These are phyloP conservation scores for Brachionichthys hirsutus DNA, from an alignment of 2,113 vertebrate species.

Conservation along the genomic window DNA sequence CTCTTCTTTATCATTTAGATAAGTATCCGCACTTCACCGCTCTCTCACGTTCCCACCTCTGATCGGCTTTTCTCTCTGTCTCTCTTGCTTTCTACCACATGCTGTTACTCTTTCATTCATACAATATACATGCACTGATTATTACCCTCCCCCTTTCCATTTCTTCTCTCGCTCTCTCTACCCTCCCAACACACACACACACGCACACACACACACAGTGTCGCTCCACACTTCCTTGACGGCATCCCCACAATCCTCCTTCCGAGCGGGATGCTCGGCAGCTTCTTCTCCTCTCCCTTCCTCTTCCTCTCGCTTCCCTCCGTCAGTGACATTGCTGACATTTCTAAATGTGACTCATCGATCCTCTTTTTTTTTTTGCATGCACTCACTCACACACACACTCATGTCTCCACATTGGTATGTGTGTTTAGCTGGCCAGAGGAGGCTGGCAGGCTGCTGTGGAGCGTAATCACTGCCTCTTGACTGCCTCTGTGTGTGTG, in stretches of 20 bases:
- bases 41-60: constrained; percentile 30
- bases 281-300: constrained; percentile 40
- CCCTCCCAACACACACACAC: no score
- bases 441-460: constrained; percentile 65
- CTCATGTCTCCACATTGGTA: constrained; percentile 24
- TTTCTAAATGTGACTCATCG: constrained; percentile 36
- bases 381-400: constrained; percentile 27
- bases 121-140: constrained; percentile 17
- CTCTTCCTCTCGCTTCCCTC: constrained; percentile 24
- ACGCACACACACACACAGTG: no score
- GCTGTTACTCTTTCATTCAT: constrained; percentile 21
- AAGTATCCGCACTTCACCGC: constrained; percentile 48
- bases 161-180: constrained; percentile 4
- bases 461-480: constrained; percentile 66
- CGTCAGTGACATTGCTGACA: constrained; percentile 53
- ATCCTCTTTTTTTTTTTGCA: not conserved
- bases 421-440: constrained; percentile 48
- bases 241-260: constrained; percentile 63
- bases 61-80: constrained; percentile 48
- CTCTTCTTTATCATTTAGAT: constrained; percentile 58
- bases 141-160: not conserved
- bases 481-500: constrained; percentile 54
- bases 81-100: constrained; percentile 22
- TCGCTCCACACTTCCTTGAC: constrained; percentile 71
- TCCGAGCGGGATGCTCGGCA: constrained; percentile 55